These are phyloP conservation scores for Baccha elongata DNA, from an alignment of 2,888 invertebrate species.

Conservation along the genomic window DNA sequence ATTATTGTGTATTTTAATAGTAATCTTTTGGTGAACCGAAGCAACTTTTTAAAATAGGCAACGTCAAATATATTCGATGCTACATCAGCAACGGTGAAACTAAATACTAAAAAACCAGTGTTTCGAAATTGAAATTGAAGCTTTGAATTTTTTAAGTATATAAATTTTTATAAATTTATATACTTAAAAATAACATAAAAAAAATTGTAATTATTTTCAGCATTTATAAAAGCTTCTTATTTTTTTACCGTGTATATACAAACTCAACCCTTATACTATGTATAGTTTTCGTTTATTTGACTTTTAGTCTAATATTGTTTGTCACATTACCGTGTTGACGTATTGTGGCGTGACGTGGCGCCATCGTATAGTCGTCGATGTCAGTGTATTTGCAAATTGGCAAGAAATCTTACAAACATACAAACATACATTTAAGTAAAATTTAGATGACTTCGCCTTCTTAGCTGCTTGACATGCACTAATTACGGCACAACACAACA, in stretches of 20 bases:
- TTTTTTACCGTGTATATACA: neutral
- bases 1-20: too few relatives aligned
- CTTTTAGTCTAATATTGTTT: conserved; percentile 42
- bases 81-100: too few relatives aligned
- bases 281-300: conserved; percentile 46
- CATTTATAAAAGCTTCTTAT: too few relatives aligned
- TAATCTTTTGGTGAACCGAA: too few relatives aligned
- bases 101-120: too few relatives aligned
- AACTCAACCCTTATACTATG: conserved; percentile 6
- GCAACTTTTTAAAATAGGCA: too few relatives aligned
- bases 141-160: too few relatives aligned
- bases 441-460: conserved; percentile 62
- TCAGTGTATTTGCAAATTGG: conserved; percentile 24
- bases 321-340: conserved; percentile 45
- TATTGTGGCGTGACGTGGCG: neutral
- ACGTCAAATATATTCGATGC: too few relatives aligned
- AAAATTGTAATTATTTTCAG: too few relatives aligned
- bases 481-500: conserved; percentile 74
- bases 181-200: too few relatives aligned
- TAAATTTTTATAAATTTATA: too few relatives aligned
- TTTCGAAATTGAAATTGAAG: too few relatives aligned
- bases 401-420: conserved; percentile 43
- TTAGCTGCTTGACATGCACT: conserved; percentile 74
- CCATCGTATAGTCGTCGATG: conserved; percentile 1
- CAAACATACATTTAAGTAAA: conserved; percentile 20